Evolutionary conservation across 2,113 vertebrate species (phyloP).

Genomic region (Nothocercus julius): DNA sequence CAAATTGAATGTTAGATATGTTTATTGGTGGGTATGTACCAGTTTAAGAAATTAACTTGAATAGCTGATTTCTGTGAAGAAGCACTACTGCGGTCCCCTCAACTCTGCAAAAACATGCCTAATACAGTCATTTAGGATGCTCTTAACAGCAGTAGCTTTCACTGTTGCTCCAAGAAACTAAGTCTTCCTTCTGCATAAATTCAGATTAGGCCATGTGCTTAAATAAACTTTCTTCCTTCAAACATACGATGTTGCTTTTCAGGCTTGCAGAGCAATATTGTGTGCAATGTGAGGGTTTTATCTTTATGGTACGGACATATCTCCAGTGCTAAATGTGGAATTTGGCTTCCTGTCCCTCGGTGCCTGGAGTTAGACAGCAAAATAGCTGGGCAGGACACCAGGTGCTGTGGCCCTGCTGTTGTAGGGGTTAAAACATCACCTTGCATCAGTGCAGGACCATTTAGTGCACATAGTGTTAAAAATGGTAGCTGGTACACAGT

Average conservation of each 20-base stretch:
- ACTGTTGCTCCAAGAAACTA: too few relatives aligned
- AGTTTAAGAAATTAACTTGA: neutral
- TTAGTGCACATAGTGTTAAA: neutral
- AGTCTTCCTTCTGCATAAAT: neutral
- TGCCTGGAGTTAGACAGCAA: neutral
- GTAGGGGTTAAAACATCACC: neutral
- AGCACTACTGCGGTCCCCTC: neutral
- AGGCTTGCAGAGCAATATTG: rapidly evolving
- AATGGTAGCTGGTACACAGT: neutral
- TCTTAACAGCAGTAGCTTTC: too few relatives aligned
- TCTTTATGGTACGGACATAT: neutral
- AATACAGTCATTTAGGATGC: too few relatives aligned
- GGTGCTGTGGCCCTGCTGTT: neutral
- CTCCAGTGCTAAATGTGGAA: neutral
- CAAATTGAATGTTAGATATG: neutral
- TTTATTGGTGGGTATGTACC: neutral
- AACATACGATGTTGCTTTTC: rapidly evolving
- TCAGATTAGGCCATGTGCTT: neutral
- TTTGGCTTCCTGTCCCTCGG: too few relatives aligned
- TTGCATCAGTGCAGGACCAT: rapidly evolving
- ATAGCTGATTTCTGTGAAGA: neutral
- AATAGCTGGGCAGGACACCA: rapidly evolving
- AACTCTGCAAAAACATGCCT: neutral
- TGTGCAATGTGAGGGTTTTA: neutral
- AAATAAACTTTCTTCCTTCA: rapidly evolving